phyloP scores from a whole-genome alignment of 1,140 invertebrate species.

The Microplitis demolitor region DNA sequence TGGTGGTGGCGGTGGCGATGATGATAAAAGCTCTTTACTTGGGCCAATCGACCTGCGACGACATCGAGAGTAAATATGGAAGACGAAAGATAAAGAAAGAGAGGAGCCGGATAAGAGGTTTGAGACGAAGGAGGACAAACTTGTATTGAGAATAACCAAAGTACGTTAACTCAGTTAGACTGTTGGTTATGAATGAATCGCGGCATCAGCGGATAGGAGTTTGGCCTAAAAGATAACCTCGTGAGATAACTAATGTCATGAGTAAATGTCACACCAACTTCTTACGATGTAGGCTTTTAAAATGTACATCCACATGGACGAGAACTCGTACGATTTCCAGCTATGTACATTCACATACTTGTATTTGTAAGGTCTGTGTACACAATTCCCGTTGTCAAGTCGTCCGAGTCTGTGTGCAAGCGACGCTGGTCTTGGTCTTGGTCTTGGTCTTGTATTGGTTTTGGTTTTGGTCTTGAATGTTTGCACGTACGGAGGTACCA shows the following conservation, averaged over 20 bases:
- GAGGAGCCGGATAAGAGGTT: too few relatives aligned
- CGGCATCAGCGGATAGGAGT: background rate
- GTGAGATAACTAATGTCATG: constrained; percentile 6
- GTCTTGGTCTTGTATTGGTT: background rate
- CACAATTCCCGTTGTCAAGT: constrained; percentile 4
- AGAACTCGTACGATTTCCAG: too few relatives aligned
- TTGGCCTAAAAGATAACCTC: constrained; percentile 24
- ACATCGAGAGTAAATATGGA: background rate
- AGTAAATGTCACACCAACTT: constrained; percentile 11
- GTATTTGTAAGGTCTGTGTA: constrained; percentile 7
- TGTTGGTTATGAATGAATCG: constrained; percentile 27
- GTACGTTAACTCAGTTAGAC: constrained; percentile 16
- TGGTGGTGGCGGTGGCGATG: background rate
- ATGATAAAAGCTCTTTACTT: constrained; percentile 9
- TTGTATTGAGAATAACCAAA: background rate
- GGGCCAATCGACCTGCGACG: constrained; percentile 18
- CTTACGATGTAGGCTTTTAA: background rate
- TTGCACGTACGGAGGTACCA: constrained; percentile 9
- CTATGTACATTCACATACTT: background rate
- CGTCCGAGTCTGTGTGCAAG: background rate
- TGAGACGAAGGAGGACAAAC: background rate
- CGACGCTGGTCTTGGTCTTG: too few relatives aligned
- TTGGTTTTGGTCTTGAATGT: constrained; percentile 8
- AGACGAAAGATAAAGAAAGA: background rate
- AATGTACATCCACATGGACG: background rate